A percentile compares a stretch with the other conserved stretches of the same genome.
Conservation (phyloP, 2,888 invertebrate genomes). For the Operophtera brumata region DNA sequence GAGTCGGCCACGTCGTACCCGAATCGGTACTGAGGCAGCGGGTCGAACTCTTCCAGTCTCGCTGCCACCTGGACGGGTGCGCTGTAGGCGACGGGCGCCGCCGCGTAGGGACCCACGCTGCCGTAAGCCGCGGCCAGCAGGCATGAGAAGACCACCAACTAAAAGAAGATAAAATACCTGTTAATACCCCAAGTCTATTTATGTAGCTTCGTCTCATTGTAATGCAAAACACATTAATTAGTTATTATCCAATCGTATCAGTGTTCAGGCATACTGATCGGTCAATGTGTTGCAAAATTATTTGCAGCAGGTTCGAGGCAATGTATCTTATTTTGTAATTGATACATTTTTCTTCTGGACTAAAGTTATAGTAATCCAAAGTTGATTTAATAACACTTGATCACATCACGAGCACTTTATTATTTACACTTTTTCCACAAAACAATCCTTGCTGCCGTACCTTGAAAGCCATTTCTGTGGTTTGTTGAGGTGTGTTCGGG, state of each 20-base stretch:
- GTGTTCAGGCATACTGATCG: neutral
- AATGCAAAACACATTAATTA: constrained; percentile 16
- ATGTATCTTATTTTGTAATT: constrained; percentile 6
- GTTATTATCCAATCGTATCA: neutral
- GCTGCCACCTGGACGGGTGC: constrained; percentile 45
- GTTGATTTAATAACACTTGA: constrained; percentile 7
- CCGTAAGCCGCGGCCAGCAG: constrained; percentile 59
- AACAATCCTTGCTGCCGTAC: constrained; percentile 55
- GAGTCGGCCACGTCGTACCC: constrained; percentile 71
- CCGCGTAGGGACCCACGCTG: constrained; percentile 56
- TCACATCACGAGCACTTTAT: constrained; percentile 31
- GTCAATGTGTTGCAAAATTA: constrained; percentile 6
- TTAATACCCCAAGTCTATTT: neutral
- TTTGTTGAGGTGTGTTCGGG: constrained; percentile 62
- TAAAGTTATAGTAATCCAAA: constrained; percentile 3
- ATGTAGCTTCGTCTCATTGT: constrained; percentile 2
- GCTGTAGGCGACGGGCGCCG: constrained; percentile 22
- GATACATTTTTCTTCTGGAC: neutral
- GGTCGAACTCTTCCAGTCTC: constrained; percentile 73
- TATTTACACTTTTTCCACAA: constrained; percentile 34
- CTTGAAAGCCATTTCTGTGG: constrained; percentile 71
- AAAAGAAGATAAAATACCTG: constrained; percentile 36
- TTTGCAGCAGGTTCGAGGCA: constrained; percentile 11
- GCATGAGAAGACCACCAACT: constrained; percentile 71
- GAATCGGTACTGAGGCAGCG: constrained; percentile 79